Evolutionary conservation across 2,888 invertebrate genomes (phyloP).

Genomic region (Apamea epomidion): DNA sequence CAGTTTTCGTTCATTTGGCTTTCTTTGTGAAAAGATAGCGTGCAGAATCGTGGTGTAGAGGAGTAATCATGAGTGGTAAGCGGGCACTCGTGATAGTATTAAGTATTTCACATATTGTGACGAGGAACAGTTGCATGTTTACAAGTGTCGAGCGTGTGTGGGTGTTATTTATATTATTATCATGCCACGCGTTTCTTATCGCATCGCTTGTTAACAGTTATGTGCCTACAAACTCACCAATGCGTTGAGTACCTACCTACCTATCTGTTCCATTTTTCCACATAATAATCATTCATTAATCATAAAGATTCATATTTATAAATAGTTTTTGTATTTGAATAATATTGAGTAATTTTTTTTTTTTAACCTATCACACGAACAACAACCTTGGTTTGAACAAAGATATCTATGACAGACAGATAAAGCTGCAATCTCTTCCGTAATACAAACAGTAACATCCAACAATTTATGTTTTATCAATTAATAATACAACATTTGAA

Average conservation of each 20-base stretch:
- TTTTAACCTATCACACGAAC: not conserved
- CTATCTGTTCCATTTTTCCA: not conserved
- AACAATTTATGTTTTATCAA: constrained; percentile 28
- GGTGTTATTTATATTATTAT: constrained; percentile 70
- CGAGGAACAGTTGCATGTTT: constrained; percentile 58
- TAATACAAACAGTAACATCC: not conserved
- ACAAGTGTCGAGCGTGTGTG: constrained; percentile 56
- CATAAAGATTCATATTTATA: not conserved
- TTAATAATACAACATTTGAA: constrained; percentile 3
- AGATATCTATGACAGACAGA: constrained; percentile 22
- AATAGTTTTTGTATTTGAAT: not conserved
- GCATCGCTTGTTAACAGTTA: constrained; percentile 43
- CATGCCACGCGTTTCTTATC: constrained; percentile 67
- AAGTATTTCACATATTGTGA: constrained; percentile 33
- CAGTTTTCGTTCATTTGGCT: constrained; percentile 45
- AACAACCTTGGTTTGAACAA: constrained; percentile 34
- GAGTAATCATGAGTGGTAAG: constrained; percentile 47
- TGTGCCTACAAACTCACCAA: constrained; percentile 27
- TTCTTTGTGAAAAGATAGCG: constrained; percentile 53
- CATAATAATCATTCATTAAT: not conserved
- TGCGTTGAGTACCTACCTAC: constrained; percentile 9
- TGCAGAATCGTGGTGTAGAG: constrained; percentile 41
- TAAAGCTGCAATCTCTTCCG: constrained; percentile 43
- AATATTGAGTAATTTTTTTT: not conserved
- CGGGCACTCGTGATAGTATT: constrained; percentile 39